These are phyloP conservation scores for Ganaspis brasiliensis DNA, from an alignment of 2,888 invertebrate genomes.

Conservation along the genomic window DNA sequence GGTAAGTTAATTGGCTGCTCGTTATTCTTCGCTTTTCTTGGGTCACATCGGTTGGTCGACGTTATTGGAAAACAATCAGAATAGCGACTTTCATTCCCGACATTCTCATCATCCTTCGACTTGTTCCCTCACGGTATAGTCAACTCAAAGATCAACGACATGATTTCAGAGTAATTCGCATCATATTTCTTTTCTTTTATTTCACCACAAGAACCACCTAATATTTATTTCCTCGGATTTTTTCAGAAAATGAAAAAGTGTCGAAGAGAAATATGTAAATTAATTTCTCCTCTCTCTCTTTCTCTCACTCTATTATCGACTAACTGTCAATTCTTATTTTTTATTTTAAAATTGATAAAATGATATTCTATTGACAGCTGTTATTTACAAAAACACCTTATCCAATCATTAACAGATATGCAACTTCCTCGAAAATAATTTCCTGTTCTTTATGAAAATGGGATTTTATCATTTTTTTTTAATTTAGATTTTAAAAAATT, in stretches of 20 bases:
- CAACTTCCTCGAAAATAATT: too few species aligned
- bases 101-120: not conserved
- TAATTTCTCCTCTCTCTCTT: not conserved
- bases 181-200: not conserved
- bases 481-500: not conserved
- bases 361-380: not conserved
- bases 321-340: not conserved
- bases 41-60: constrained; percentile 53
- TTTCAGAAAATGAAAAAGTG: too few species aligned
- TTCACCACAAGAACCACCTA: not conserved
- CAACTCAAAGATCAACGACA: not conserved
- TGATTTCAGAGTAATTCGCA: not conserved
- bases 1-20: constrained; percentile 65
- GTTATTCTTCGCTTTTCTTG: constrained; percentile 64
- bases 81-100: constrained; percentile 25
- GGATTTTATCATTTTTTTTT: not conserved
- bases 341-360: not conserved
- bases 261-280: too few species aligned
- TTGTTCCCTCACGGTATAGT: not conserved
- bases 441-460: too few species aligned
- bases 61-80: constrained; percentile 71
- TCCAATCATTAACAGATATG: too few species aligned
- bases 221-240: too few species aligned
- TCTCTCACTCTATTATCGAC: not conserved
- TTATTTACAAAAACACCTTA: constrained; percentile 2